These are phyloP conservation scores for Danionella cerebrum DNA, from an alignment of 2,113 vertebrate species.

Conservation along the genomic window DNA sequence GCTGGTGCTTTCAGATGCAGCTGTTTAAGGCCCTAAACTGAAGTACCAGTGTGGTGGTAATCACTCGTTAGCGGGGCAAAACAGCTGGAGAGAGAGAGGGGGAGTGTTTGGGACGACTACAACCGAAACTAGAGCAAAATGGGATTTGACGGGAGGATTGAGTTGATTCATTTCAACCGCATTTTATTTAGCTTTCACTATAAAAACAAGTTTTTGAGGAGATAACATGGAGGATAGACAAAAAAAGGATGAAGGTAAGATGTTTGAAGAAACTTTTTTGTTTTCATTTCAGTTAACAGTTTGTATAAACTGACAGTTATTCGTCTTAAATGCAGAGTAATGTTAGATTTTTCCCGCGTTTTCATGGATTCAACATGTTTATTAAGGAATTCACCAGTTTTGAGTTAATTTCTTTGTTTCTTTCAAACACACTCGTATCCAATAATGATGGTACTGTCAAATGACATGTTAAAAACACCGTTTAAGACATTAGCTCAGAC, in stretches of 20 bases:
- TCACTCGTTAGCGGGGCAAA: not conserved
- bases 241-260: slow-evolving; percentile 34
- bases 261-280: not conserved
- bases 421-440: too few species aligned
- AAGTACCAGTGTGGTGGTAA: slow-evolving; percentile 2
- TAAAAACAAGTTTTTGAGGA: slow-evolving; percentile 11
- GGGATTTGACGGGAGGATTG: not conserved
- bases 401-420: too few species aligned
- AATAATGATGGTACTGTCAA: too few species aligned
- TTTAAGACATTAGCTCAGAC: too few species aligned
- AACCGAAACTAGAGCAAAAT: not conserved
- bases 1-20: not conserved
- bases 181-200: not conserved
- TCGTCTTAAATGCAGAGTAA: too few species aligned
- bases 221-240: slow-evolving; percentile 1
- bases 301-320: too few species aligned
- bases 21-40: not conserved
- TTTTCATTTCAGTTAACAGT: not conserved
- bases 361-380: too few species aligned
- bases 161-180: not conserved
- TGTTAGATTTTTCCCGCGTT: too few species aligned
- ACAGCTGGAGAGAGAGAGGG: slow-evolving; percentile 31
- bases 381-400: too few species aligned
- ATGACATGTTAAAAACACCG: too few species aligned
- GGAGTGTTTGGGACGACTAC: not conserved